Base-by-base conservation (phyloP, 1,140 invertebrate species). In the Oscheius sp. region DNA sequence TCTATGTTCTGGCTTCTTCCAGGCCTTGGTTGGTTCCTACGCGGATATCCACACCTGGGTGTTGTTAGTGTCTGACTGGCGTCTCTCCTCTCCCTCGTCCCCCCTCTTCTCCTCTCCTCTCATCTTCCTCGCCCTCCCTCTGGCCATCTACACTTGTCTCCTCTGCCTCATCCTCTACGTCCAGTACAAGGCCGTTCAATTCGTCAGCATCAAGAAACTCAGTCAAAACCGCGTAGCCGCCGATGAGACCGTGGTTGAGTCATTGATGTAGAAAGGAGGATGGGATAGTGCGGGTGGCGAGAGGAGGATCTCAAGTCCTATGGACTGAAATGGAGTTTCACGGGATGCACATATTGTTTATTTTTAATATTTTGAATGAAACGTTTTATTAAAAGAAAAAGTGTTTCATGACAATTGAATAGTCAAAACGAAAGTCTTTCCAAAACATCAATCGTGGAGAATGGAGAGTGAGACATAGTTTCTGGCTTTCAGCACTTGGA, bases 181-280 rank as follows among this genome's bases (percentile, higher is more conserved):
- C 7, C 49, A 55, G 49, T 55, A 55, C 49, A 55, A 55, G 49
- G 49, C 49, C 49, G 23, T 55, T 26, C 49, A 55, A 23, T 55
- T 55, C 23, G 49, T 55, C 7, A 20, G 15, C 15, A 26, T 55
- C 49, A 55, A 55, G 49, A 55, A 55, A 23, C 4, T 55, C 15
- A 55, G 49, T 23, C 7, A 4, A 26, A 55, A 23, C 28, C 49
- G 49, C 4, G 49, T 15, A 55, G 49, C 28, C 7, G 49, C 49
- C 28, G 49, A 55, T 26, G 49, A 55, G 49, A 55, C 49, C 23
- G 15, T 55, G 7, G 49, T 55, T 4, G 49, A 55, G 28, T 55
- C 49, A 13, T 26, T 55, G 7, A 55, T 55, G 49, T 55, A n/a
- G n/a, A n/a, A n/a, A n/a, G n/a, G n/a, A n/a, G n/a, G n/a, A n/a